A percentile compares a stretch with the other conserved stretches of the same genome.
These are phyloP conservation scores for Palythoa heliodiscus DNA, from an alignment of 92 coral and sea anemone species.

Conservation along the genomic window DNA sequence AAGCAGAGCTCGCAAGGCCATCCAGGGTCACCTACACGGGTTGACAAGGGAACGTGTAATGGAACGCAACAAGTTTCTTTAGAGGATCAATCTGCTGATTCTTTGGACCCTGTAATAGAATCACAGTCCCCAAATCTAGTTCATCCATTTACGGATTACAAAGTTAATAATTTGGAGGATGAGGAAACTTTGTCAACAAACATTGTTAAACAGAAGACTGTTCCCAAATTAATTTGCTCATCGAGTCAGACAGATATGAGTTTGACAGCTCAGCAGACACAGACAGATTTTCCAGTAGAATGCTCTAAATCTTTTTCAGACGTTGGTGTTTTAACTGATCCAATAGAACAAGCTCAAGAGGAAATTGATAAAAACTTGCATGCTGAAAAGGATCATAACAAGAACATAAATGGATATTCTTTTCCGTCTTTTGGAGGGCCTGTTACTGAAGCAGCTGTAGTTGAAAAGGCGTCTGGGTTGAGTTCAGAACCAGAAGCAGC, in stretches of 20 bases:
- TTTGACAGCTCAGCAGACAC: conserved; percentile 16
- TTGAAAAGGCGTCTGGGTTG: background rate
- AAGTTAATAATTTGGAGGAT: background rate
- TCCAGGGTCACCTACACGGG: background rate
- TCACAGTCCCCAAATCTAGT: conserved; percentile 43
- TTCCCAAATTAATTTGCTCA: conserved; percentile 7
- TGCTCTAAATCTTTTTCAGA: conserved; percentile 22
- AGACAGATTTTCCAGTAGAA: conserved; percentile 6
- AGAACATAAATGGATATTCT: background rate
- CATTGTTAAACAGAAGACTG: conserved; percentile 20
- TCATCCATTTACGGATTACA: conserved; percentile 40
- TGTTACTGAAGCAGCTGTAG: background rate
- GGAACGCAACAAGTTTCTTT: background rate
- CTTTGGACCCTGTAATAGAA: conserved; percentile 27
- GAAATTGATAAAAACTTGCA: background rate
- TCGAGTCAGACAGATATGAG: conserved; percentile 22
- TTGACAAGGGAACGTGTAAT: background rate
- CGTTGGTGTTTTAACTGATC: conserved; percentile 20
- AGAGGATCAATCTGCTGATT: conserved; percentile 26
- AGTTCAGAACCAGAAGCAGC: conserved; percentile 13
- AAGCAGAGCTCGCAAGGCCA: conserved; percentile 25
- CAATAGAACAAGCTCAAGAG: background rate
- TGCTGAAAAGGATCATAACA: background rate
- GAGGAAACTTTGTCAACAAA: conserved; percentile 39
- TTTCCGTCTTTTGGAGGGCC: conserved; percentile 9